Evolutionary conservation across 2,888 invertebrate genomes (phyloP).

Genomic region (Sylvicola fuscatus): DNA sequence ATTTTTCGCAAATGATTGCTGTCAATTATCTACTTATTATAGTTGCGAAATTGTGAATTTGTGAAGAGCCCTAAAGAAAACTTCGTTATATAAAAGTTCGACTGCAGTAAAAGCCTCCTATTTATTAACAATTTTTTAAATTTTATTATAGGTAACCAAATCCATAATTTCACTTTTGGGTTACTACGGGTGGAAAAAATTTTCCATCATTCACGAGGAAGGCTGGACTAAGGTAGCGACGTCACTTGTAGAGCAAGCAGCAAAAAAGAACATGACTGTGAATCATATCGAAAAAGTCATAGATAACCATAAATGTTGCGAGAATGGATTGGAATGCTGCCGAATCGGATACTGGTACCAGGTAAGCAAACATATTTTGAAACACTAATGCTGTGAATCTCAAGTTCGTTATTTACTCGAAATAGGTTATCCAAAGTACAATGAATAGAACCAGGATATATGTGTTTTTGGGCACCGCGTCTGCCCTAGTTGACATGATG

Average conservation of each 20-base stretch:
- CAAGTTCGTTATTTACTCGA: not conserved
- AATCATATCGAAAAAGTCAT: conserved; percentile 53
- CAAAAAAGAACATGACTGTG: conserved; percentile 58
- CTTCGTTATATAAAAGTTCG: no score
- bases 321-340: conserved; percentile 52
- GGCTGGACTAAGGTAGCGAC: conserved; percentile 64
- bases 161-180: conserved; percentile 78
- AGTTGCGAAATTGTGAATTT: no score
- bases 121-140: no score
- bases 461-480: conserved; percentile 76
- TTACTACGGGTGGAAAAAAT: conserved; percentile 87
- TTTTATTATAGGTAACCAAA: conserved; percentile 55
- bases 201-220: conserved; percentile 71
- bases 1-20: no score
- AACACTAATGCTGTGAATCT: not conserved
- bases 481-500: conserved; percentile 78
- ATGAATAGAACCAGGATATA: conserved; percentile 83
- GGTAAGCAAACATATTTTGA: no score
- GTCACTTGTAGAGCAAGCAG: conserved; percentile 56
- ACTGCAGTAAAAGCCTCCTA: no score
- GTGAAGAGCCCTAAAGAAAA: no score
- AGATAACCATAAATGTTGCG: conserved; percentile 58
- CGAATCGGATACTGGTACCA: conserved; percentile 64
- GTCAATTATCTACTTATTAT: no score
- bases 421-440: conserved; percentile 41